Evolutionary conservation across 2,797 vertebrate genomes (phyloP).

Genomic region (Emys orbicularis): DNA sequence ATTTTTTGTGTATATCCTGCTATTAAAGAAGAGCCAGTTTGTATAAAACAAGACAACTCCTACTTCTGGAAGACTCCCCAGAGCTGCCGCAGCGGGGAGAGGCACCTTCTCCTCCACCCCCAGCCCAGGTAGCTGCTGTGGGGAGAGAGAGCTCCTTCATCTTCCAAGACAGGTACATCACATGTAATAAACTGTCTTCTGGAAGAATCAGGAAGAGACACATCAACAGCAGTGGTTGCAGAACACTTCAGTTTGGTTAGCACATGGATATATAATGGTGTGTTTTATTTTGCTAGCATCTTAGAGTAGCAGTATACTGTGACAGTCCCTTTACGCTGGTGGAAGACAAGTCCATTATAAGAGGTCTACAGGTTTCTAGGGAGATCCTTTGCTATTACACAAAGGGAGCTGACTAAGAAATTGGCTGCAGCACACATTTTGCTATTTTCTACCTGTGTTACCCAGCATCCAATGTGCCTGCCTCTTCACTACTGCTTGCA

Average conservation of each 20-base stretch:
- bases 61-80: background rate
- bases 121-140: too few relatives aligned
- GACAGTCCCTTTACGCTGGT: constrained; percentile 50
- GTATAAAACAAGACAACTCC: background rate
- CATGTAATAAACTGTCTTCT: constrained; percentile 43
- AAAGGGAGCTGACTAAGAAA: background rate
- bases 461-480: constrained; percentile 4
- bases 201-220: constrained; percentile 46
- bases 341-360: constrained; percentile 19
- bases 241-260: constrained; percentile 40
- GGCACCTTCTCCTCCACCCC: too few relatives aligned
- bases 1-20: background rate
- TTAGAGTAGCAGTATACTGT: constrained; percentile 52
- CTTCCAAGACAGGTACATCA: constrained; percentile 65
- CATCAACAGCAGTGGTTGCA: constrained; percentile 33
- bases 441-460: constrained; percentile 51
- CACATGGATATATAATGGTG: constrained; percentile 35
- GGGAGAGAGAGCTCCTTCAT: background rate
- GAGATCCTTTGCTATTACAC: background rate
- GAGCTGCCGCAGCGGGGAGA: too few relatives aligned
- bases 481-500: constrained; percentile 7
- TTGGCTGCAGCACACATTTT: constrained; percentile 29
- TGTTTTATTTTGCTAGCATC: constrained; percentile 56
- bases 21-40: background rate
- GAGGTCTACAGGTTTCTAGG: constrained; percentile 51